phyloP scores from a whole-genome alignment of 2,888 invertebrate species.

The Baronia brevicornis region DNA sequence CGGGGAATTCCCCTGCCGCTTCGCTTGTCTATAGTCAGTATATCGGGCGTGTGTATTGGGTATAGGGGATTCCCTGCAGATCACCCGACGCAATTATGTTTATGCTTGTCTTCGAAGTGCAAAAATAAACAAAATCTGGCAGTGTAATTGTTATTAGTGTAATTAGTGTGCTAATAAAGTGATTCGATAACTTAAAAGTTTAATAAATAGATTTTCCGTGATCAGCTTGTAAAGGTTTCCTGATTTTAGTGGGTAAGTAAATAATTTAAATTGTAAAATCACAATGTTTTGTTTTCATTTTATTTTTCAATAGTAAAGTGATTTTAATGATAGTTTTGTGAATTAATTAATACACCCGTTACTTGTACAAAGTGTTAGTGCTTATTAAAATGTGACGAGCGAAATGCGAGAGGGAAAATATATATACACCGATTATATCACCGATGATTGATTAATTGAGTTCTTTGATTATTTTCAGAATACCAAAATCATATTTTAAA shows the following conservation, averaged over 20 bases:
- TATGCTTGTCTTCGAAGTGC: too few species aligned
- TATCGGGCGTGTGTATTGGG: too few species aligned
- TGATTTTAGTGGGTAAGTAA: too few species aligned
- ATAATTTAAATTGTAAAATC: too few species aligned
- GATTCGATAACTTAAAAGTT: neutral
- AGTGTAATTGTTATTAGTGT: neutral
- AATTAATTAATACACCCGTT: neutral
- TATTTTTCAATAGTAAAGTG: too few species aligned
- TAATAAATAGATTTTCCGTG: neutral
- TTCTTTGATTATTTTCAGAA: slow-evolving; percentile 4
- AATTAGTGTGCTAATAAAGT: neutral
- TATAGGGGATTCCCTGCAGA: neutral
- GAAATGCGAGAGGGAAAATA: too few species aligned
- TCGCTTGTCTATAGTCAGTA: neutral
- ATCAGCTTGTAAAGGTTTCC: neutral
- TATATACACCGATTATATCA: neutral
- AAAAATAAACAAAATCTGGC: neutral
- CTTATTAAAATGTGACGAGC: too few species aligned
- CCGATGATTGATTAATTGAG: too few species aligned
- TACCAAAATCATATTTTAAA: neutral
- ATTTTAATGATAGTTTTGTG: neutral
- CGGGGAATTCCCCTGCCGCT: neutral
- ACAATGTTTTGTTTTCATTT: too few species aligned
- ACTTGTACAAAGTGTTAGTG: neutral
- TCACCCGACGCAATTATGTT: too few species aligned